Base-by-base conservation (phyloP, 2,113 vertebrate species). In the Gasterosteus aculeatus region DNA sequence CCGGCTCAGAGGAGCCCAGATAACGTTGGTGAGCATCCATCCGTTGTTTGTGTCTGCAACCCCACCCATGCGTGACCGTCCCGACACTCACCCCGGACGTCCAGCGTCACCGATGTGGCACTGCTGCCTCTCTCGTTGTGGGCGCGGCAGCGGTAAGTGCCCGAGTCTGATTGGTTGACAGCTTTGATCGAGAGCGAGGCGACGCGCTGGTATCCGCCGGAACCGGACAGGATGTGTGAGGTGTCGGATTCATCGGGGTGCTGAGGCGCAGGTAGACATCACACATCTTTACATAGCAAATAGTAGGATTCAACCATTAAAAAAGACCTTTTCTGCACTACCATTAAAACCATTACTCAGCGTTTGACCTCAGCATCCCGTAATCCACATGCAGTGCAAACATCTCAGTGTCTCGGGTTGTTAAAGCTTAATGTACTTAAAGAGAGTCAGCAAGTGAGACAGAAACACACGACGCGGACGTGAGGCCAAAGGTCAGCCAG, bases 141-240 rank as follows among this genome's bases (percentile, higher is more conserved):
- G 84, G 94, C 96, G 38, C 93, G 89, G 92, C 98, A 99, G 35
- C 83, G 92, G 90, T 96, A 98, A 56, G 87, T 87, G 80, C 98
- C 97, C 31, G 96, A 96, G 90, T 98, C 96, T 72, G 92, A 95
- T 60, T 93, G 94, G 87, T 88, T 93, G 76, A 95, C 96, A 53
- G 95, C 91, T 82, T 69, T 69, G 90, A 98, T 96, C 49, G 81
- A 91, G 81, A 99, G 82, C 0, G 78, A 79, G 58, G 72, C 67
- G 22, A 82, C 61, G 9, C 92, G 89, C 16, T 85, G 67, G 68
- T 93, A 94, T 62, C 89, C 91, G 5, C 69, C 80, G 29, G 89
- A 91, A 10, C 78, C 85, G 2, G 82, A 18, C 68, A 93, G 73
- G 84, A 95, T 93, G 82, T 89, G 84, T 7, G 93, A 93, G 26